Evolutionary conservation across 2,888 invertebrate genomes (phyloP), one percentile per base, ranked within the genome.

Genomic region (Gari tellinella): DNA sequence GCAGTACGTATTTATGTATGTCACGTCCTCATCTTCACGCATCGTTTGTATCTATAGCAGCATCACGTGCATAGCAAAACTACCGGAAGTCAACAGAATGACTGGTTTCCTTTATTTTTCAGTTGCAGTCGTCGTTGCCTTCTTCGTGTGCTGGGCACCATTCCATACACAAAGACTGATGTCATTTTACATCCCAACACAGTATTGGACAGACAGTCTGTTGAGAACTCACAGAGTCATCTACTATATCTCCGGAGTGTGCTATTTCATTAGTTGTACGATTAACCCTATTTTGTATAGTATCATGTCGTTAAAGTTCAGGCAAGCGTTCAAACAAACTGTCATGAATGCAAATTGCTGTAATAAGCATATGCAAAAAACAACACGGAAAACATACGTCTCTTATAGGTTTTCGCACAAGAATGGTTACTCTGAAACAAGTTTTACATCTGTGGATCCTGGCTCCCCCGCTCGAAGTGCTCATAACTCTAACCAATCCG

Each of bases 241-340:
- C 64, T 96, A 95, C 3, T 96, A 97, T 91, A 93, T 95, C 41
- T 97, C 97, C 0, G 98, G 98, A 0, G 94, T 98, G 0, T 94
- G 97, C 72, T 98, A 98, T 93, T 98, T 97, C 92, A 92, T 97
- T 83, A 97, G 97, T 8, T 97, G 98, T 12, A 97, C 96, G 87
- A 95, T 98, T 89, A 98, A 98, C 92, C 98, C 98, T 0, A 94
- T 98, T 76, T 94, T 98, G 43, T 98, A 98, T 93, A 96, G 97
- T 92, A 96, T 97, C 62, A 97, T 98, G 97, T 97, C 97, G 12
- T 95, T 96, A 91, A 97, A 97, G 92, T 98, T 97, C 91, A 94
- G 97, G 52, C 96, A 96, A 83, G 97, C 97, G 51, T 97, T 98
- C 92, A 96, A 95, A 95, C 97, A 90, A 66, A 92, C 92, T 4